phyloP scores from a whole-genome alignment of 1,140 invertebrate genomes.

The Oreohelix idahoensis region DNA sequence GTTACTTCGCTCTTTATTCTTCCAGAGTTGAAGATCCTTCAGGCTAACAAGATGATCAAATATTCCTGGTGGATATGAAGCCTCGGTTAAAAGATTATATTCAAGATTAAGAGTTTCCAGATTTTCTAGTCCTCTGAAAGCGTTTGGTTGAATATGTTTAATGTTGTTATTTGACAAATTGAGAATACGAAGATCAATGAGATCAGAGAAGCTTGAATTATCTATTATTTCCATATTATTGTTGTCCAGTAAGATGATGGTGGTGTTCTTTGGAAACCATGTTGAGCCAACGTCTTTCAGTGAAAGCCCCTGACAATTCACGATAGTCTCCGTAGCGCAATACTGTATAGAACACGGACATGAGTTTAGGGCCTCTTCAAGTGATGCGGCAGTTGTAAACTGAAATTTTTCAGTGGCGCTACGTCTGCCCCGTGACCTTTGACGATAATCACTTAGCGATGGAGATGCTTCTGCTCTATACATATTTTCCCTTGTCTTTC shows the following conservation, averaged over 20 bases:
- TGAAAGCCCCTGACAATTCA: neutral
- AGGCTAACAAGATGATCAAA: neutral
- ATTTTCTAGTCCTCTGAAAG: neutral
- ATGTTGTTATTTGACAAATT: neutral
- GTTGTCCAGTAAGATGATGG: neutral
- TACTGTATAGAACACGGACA: neutral
- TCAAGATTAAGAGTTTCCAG: neutral
- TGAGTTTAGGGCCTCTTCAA: no score
- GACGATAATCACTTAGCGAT: no score
- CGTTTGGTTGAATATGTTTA: neutral
- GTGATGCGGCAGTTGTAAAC: neutral
- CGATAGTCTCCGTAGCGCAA: neutral
- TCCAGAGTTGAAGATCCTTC: neutral
- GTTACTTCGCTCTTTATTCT: neutral
- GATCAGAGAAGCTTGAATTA: neutral
- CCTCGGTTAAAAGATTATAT: neutral
- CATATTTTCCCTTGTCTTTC: no score
- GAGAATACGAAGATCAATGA: neutral
- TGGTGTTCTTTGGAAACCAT: conserved; percentile 7
- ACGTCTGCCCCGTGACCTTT: no score
- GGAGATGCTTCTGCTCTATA: no score
- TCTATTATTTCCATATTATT: neutral
- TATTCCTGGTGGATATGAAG: neutral
- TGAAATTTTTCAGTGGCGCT: neutral
- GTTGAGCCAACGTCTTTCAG: neutral